Conservation (phyloP, 2,113 vertebrate species). For the Mugil cephalus region DNA sequence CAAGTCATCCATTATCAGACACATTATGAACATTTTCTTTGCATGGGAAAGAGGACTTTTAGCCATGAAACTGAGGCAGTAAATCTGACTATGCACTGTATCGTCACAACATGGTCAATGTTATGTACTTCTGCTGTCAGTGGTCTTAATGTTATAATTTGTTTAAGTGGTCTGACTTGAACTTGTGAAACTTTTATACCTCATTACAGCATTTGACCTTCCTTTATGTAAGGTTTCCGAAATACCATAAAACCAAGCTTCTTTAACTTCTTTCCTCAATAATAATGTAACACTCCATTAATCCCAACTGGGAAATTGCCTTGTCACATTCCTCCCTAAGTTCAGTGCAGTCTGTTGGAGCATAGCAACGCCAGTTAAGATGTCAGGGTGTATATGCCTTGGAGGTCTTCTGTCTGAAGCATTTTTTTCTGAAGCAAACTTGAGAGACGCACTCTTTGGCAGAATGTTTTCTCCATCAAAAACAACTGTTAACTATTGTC, state of each 20-base stretch:
- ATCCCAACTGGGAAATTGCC: constrained; percentile 25
- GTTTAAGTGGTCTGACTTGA: not conserved
- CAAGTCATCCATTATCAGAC: constrained; percentile 55
- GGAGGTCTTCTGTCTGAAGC: constrained; percentile 12
- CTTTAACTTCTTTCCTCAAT: not conserved
- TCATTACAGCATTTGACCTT: not conserved
- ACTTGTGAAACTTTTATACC: not conserved
- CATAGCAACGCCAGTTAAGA: constrained; percentile 7
- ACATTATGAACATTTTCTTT: constrained; percentile 43
- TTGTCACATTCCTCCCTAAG: constrained; percentile 3
- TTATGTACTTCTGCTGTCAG: too few relatives aligned
- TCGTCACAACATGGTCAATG: too few relatives aligned
- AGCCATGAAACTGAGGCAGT: constrained; percentile 29
- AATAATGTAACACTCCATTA: constrained; percentile 24
- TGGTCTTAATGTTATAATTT: too few relatives aligned
- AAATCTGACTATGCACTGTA: constrained; percentile 18
- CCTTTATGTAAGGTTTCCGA: not conserved
- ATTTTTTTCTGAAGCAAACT: too few relatives aligned
- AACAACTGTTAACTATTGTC: not conserved
- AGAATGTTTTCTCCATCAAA: not conserved
- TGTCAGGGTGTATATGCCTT: constrained; percentile 16
- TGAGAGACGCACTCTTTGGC: too few relatives aligned
- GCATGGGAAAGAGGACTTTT: constrained; percentile 37
- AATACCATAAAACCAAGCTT: not conserved
- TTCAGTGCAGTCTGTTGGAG: not conserved